These are phyloP conservation scores for Gerris lacustris DNA, from an alignment of 2,888 invertebrate species.

Conservation along the genomic window DNA sequence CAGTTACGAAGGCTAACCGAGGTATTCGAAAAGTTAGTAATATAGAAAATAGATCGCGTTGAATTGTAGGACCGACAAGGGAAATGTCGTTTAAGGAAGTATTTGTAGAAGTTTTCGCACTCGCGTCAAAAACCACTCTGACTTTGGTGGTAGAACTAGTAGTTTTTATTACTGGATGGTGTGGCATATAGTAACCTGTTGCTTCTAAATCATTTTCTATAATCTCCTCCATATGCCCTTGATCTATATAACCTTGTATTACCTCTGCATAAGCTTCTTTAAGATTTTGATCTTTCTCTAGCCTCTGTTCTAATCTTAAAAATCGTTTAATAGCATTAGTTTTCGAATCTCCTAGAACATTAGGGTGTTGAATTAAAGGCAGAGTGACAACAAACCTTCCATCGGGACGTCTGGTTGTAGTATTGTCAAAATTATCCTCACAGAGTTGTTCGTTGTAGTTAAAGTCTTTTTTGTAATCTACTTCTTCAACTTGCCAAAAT, in stretches of 20 bases:
- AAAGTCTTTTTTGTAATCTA: neutral
- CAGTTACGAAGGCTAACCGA: neutral
- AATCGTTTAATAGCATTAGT: neutral
- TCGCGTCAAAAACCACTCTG: constrained; percentile 1
- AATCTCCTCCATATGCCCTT: neutral
- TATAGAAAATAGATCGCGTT: neutral
- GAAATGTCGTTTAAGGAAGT: neutral
- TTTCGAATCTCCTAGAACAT: constrained; percentile 8
- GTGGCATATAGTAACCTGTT: constrained; percentile 10
- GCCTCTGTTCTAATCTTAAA: constrained; percentile 5
- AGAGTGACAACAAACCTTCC: constrained; percentile 9
- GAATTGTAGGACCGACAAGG: neutral
- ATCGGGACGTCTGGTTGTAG: neutral
- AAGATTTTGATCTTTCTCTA: neutral
- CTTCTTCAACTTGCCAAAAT: constrained; percentile 15
- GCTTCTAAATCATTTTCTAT: neutral
- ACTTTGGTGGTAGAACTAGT: constrained; percentile 25
- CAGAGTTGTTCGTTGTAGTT: constrained; percentile 3
- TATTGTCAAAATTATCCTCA: neutral
- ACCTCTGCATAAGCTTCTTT: constrained; percentile 2
- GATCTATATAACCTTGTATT: constrained; percentile 6
- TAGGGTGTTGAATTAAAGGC: constrained; percentile 9
- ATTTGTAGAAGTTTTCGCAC: neutral
- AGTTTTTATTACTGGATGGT: constrained; percentile 27
- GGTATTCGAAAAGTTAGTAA: constrained; percentile 5